phyloP scores from a whole-genome alignment of 2,797 vertebrate species.

The Gallinago stenura region DNA sequence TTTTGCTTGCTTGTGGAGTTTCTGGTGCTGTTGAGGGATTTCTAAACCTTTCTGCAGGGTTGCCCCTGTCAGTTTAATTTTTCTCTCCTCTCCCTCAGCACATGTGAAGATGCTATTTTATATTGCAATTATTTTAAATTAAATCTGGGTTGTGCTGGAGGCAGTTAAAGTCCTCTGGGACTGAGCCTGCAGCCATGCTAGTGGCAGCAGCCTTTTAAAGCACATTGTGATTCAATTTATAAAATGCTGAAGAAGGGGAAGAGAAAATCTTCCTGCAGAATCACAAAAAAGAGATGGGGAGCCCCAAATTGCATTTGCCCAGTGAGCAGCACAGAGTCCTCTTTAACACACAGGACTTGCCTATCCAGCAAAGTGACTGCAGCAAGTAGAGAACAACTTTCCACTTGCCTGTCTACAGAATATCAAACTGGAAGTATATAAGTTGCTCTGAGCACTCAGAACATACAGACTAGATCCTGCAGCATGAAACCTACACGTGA shows the following conservation, averaged over 20 bases:
- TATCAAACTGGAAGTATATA: neutral
- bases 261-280: neutral
- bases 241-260: neutral
- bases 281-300: neutral
- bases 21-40: conserved; percentile 61
- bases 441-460: neutral
- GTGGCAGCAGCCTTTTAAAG: conserved; percentile 35
- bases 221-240: neutral
- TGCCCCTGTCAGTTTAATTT: conserved; percentile 75
- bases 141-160: conserved; percentile 69
- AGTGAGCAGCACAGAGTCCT: neutral
- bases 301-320: neutral
- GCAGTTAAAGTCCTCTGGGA: conserved; percentile 53
- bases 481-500: neutral
- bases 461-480: neutral
- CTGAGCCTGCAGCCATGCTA: conserved; percentile 24
- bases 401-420: neutral
- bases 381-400: neutral
- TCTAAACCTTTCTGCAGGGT: conserved; percentile 31
- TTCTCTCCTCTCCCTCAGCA: conserved; percentile 66
- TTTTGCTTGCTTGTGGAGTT: neutral
- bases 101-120: conserved; percentile 55
- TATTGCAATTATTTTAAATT: conserved; percentile 73
- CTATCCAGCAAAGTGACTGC: neutral
- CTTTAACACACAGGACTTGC: neutral